Conservation (phyloP, 2,888 invertebrate species). For the Chaitophorus viminalis region DNA sequence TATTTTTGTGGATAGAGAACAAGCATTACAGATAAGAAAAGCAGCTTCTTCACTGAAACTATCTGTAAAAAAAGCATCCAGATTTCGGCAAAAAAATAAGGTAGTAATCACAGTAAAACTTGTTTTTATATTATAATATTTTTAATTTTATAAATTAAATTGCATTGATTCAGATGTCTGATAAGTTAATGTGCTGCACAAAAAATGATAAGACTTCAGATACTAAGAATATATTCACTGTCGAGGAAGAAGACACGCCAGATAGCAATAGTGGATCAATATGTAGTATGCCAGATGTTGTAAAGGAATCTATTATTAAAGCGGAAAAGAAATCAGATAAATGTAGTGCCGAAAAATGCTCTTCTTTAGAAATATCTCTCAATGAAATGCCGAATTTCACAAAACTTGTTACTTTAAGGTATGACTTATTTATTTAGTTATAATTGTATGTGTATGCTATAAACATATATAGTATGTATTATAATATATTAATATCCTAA, state of each 20-base stretch:
- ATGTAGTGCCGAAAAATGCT: constrained; percentile 8
- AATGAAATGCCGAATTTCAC: constrained; percentile 55
- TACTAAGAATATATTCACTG: constrained; percentile 77
- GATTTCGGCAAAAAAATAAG: constrained; percentile 63
- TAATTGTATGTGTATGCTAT: neutral
- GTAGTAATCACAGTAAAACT: neutral
- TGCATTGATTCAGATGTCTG: constrained; percentile 4
- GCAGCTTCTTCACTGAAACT: constrained; percentile 64
- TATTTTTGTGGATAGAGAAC: constrained; percentile 76
- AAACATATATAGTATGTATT: too few relatives aligned
- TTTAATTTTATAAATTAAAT: constrained; percentile 7
- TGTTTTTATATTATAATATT: neutral
- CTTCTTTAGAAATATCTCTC: constrained; percentile 47
- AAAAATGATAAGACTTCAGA: constrained; percentile 42
- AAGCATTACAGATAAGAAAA: constrained; percentile 70
- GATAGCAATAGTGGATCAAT: constrained; percentile 64
- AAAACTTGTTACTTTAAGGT: constrained; percentile 53
- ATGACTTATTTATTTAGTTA: neutral
- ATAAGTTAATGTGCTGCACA: constrained; percentile 28
- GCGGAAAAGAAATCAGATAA: constrained; percentile 14
- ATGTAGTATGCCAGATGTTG: constrained; percentile 68
- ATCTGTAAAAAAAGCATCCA: constrained; percentile 58
- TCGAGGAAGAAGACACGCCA: constrained; percentile 75
- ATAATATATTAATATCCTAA: too few relatives aligned
- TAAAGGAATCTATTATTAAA: constrained; percentile 70